Evolutionary conservation across 2,797 vertebrate species (phyloP).

Genomic region (Rhynchonycteris naso): DNA sequence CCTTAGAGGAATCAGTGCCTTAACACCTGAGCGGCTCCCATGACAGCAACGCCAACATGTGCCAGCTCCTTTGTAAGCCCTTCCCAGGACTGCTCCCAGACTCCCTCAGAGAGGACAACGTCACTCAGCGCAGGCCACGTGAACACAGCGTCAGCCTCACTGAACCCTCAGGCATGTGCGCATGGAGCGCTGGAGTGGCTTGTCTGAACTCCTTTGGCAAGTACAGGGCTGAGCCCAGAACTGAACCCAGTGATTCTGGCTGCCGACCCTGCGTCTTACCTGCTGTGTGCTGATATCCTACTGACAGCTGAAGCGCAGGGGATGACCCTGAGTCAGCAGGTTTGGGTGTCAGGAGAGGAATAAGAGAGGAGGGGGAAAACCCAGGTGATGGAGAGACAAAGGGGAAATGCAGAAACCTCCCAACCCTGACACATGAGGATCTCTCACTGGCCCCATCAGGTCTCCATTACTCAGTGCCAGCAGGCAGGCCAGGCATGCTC

Average conservation of each 20-base stretch:
- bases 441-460: neutral
- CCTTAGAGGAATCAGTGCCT: neutral
- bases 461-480: neutral
- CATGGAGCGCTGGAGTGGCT: fast-evolving
- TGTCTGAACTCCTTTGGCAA: neutral
- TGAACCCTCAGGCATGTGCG: fast-evolving
- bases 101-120: neutral
- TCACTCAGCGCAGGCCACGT: neutral
- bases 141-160: fast-evolving
- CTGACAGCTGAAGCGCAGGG: fast-evolving
- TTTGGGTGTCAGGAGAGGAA: neutral
- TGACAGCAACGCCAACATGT: fast-evolving
- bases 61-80: neutral
- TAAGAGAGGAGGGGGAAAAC: neutral
- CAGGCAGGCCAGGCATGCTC: neutral
- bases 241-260: fast-evolving
- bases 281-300: neutral
- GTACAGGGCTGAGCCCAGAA: neutral
- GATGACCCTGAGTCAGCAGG: neutral
- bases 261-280: neutral
- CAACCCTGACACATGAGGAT: neutral
- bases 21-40: fast-evolving
- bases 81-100: fast-evolving
- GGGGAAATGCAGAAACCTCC: no score
- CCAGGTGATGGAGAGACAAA: neutral